Base-by-base conservation (phyloP, 1,140 invertebrate species). In the Zelostemma sp. region DNA sequence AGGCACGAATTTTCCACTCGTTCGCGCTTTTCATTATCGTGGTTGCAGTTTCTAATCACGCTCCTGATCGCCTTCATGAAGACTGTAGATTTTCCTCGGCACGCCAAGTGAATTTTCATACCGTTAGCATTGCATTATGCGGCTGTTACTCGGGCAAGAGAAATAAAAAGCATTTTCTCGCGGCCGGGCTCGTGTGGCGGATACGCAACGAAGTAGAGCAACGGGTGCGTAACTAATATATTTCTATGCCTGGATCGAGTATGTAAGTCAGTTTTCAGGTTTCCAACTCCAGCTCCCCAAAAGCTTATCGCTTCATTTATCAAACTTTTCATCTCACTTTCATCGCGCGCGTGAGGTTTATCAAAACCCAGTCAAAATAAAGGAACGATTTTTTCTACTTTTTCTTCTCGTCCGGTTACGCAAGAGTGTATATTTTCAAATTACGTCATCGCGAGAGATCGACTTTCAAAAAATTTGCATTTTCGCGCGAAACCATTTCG, bases 21-120 rank as follows among this genome's bases (percentile, higher is more conserved):
- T 47, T 70, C 53, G 68, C 57, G 58, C 62, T 62, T 70, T 65
- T 65, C 68, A 70, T 70, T 70, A 70, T 41, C 51, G 51, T 53
- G 64, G 62, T 70, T 70, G 68, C 61, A 70, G 62, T 70, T 70
- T 70, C 68, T 70, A 70, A 70, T 70, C 67, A 70, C 67, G 67
- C 57, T 65, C 62, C 56, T 65, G 68, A 61, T 65, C 62, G 58
- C 62, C 62, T 56, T 66, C 68, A 71, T 62, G 58, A 62, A 53
- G 57, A 68, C 56, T 56, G 46, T 21, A 57, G 43, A 62, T 65
- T 70, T 70, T 69, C 61, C 61, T 69, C 53, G 40, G 61, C 67
- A 69, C 67, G 61, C 67, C 41, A 69, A 57, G 60, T 69, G 67
- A 64, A 64, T 69, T 64, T 69, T 69, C 60, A 64, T 60, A 69